Percentiles rank a stretch among this genome's conserved stretches.
Evolutionary conservation across 2,113 vertebrate species (phyloP).

Genomic region (Sinosuthora webbiana): DNA sequence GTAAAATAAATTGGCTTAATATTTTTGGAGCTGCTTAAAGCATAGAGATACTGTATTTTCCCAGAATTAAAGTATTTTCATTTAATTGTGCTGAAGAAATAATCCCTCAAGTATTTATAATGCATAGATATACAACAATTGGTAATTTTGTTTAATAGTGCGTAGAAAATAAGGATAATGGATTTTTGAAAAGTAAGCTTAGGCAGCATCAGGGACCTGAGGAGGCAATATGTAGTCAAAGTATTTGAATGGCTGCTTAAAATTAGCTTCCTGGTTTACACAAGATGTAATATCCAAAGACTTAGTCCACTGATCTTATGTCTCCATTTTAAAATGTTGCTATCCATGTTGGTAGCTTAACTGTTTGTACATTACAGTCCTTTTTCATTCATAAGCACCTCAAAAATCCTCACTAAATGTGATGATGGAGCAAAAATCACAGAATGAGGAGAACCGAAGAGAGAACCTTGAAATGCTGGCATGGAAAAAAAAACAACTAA

Average conservation of each 20-base stretch:
- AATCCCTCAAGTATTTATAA: slow-evolving; percentile 33
- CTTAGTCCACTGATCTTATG: neutral
- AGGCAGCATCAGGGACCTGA: neutral
- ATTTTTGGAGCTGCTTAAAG: slow-evolving; percentile 26
- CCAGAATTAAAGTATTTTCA: slow-evolving; percentile 24
- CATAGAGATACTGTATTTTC: neutral
- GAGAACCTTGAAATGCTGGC: neutral
- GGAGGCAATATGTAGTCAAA: neutral
- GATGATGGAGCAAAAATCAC: neutral
- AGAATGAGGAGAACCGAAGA: neutral
- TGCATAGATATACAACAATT: neutral
- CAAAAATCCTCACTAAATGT: neutral
- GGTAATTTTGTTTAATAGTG: slow-evolving; percentile 26
- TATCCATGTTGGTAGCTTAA: neutral
- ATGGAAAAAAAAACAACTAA: neutral
- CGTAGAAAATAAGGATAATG: slow-evolving; percentile 20
- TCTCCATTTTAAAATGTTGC: neutral
- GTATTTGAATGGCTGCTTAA: neutral
- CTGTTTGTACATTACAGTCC: neutral
- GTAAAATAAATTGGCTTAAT: slow-evolving; percentile 41
- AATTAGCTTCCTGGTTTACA: neutral
- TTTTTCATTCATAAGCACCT: neutral
- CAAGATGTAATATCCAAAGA: neutral
- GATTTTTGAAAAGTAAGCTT: neutral
- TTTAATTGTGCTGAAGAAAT: slow-evolving; percentile 30